Evolutionary conservation across 2,113 vertebrate genomes (phyloP).

Genomic region (Ondatra zibethicus): DNA sequence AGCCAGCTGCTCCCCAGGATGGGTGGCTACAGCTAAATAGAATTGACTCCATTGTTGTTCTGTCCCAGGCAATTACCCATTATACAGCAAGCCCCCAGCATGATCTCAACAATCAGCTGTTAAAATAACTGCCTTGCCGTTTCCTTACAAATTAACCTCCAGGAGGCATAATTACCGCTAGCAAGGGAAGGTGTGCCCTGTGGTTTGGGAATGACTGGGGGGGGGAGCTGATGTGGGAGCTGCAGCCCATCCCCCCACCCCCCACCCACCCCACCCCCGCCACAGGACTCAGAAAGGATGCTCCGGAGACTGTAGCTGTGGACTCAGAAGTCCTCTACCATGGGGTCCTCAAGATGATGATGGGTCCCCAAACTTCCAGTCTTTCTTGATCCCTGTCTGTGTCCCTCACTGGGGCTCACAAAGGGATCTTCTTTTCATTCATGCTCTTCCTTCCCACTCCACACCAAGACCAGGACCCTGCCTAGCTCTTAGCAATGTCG

Average conservation of each 20-base stretch:
- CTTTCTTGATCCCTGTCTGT: neutral
- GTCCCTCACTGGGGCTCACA: neutral
- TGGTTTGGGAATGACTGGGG: neutral
- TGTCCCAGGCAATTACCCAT: conserved; percentile 79
- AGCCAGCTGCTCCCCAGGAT: neutral
- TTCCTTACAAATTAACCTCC: conserved; percentile 83
- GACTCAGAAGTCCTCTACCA: neutral
- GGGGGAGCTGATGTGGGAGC: rapidly evolving
- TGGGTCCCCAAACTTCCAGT: neutral
- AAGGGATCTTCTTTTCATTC: rapidly evolving
- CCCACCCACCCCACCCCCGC: no score
- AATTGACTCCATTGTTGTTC: conserved; percentile 56
- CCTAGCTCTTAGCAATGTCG: neutral
- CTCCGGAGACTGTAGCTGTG: neutral
- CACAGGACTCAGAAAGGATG: neutral
- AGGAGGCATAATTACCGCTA: conserved; percentile 45
- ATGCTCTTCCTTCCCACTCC: neutral
- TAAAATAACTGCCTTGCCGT: conserved; percentile 75
- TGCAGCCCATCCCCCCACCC: neutral
- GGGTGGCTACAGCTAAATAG: conserved; percentile 29
- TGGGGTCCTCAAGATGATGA: neutral
- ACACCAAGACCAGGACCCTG: neutral
- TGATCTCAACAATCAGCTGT: conserved; percentile 74
- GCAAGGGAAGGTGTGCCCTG: neutral
- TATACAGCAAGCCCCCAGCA: conserved; percentile 69